Conservation (phyloP, 1,140 invertebrate genomes). For the Sitobion miscanthi region DNA sequence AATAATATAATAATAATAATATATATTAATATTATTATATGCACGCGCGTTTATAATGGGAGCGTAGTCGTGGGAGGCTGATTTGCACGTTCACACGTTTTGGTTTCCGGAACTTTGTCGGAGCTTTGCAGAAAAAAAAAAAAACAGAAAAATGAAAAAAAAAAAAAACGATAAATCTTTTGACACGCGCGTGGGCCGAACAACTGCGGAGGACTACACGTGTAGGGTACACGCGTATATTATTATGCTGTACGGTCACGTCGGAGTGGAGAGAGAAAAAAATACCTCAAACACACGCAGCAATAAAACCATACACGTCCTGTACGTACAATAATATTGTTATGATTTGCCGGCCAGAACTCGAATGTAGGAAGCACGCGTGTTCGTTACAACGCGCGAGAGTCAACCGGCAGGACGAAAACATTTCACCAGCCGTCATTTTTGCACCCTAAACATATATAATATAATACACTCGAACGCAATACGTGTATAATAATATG, state of each 20-base stretch:
- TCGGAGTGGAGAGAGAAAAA: background rate
- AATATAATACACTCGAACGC: background rate
- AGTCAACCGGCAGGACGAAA: background rate
- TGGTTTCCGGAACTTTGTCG: background rate
- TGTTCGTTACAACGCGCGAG: background rate
- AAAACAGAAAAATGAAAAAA: background rate
- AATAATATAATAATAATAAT: background rate
- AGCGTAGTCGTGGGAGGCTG: background rate
- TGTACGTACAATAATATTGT: background rate
- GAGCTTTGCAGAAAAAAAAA: background rate
- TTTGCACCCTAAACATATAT: background rate
- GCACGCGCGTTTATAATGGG: background rate
- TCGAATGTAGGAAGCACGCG: background rate
- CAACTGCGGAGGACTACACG: background rate
- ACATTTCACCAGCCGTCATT: background rate
- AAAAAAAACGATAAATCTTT: background rate
- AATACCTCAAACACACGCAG: background rate
- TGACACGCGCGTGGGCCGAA: background rate
- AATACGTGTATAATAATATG: background rate
- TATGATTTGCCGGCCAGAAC: background rate
- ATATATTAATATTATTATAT: background rate
- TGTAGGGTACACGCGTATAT: background rate
- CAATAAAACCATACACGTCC: background rate
- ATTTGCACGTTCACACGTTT: background rate
- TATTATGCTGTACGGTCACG: background rate